Base-by-base conservation (phyloP, 2,113 vertebrate species). In the Siniperca chuatsi region DNA sequence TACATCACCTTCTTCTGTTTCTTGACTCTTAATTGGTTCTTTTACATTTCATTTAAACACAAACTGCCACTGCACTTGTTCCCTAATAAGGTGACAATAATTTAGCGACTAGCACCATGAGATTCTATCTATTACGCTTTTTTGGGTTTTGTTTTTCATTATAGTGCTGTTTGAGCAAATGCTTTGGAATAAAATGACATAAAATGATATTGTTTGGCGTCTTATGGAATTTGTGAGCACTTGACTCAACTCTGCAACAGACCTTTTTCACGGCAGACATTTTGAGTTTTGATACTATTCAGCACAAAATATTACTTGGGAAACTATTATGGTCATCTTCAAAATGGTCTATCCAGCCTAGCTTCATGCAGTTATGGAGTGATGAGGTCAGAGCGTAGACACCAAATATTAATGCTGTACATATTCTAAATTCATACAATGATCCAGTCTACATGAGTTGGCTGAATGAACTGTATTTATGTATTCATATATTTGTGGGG, bases 181-280 rank as follows among this genome's bases (percentile, higher is more conserved):
- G 76, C 75, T 92, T 92, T 94, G 80, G 85, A 95, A 94, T 94
- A 94, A 93, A 94, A 46, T 33, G 10, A 83, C 29, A 87, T 83
- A 88, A 87, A 69, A 66, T 58, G 29, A 79, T 66, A 71, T 21
- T 8, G 35, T 76, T 50, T 35, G 13, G 6, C 7, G 15, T 75
- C 61, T 62, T 50, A 7, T 82, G 16, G 10, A 57, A 46, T 74
- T 64, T 79, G 29, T 64, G 25, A 75, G 10, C 23, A 25, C 13
- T 68, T 58, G 6, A 58, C 1, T 2, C 7, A 16, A 58, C 16
- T 69, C 7, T 50, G 20, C 2, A 6, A 44, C 21, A 57, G 54
- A 23, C 54, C 20, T 23, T 55, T 23, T 55, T 52, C 48, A 52
- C 16, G 1, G 16, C 16, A 62, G 15, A 35, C 60, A 35, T 20